Base-by-base conservation (phyloP, 1,140 invertebrate species). In the Phthorimaea operculella region DNA sequence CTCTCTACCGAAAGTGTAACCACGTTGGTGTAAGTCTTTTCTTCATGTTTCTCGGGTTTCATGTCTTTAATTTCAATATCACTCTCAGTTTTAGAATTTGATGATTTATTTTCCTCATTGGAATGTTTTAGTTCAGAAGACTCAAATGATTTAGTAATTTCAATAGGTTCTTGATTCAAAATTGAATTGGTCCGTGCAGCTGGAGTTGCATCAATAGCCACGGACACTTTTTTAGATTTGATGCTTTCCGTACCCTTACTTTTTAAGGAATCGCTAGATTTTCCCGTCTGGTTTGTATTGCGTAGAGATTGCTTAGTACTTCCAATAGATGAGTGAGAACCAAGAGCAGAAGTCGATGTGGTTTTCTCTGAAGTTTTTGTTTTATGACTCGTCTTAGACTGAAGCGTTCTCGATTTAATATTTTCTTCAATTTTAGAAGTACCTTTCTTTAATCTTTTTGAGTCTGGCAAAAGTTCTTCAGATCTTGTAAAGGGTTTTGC, bases 171-270 rank as follows among this genome's bases (percentile, higher is more conserved):
- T 80, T 93, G 92, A 66, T 90, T 89, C 54, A 93, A 72, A 33
- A 94, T 87, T 47, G 92, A 93, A 56, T 88, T 87, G 4, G 90
- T 91, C 59, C 92, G 86, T 1, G 90, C 90, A 4, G 89, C 87
- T 18, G 91, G 91, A 7, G 92, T 93, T 0, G 92, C 92, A 77
- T 93, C 92, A 14, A 93, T 86, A 0, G 88, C 92, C n/a, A 91
- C 89, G 0, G 90, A 93, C 6, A 92, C 90, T 78, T 93, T 92
- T 42, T 88, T 88, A 0, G 86, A 80, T 61, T 88, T 88, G 33
- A 83, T 63, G 70, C 82, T 86, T 50, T 84, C 79, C 48, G 71
- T 79, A 34, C 72, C 72, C 63, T 84, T 79, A 50, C 83, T 85
- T 72, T 75, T 79, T 33, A 86, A 59, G 5, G 81, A 86, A 51